Conservation (phyloP, 2,113 vertebrate genomes). For the Megaceryle torquata region DNA sequence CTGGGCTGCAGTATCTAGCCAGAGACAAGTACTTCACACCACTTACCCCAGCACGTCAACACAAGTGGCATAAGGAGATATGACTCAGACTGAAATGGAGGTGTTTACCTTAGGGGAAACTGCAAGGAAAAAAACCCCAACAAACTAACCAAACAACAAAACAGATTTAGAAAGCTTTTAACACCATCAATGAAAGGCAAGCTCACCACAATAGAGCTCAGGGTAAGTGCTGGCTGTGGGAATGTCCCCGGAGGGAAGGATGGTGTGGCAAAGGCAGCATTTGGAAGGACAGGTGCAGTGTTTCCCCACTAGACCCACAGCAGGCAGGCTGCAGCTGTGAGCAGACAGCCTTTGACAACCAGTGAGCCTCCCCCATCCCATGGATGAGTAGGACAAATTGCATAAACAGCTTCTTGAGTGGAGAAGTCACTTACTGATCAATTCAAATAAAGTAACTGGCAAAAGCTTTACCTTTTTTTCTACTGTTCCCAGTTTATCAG, state of each 20-base stretch:
- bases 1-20: background rate
- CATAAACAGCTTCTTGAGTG: background rate
- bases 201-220: constrained; percentile 26
- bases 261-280: background rate
- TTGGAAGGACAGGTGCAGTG: background rate
- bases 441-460: background rate
- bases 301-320: background rate
- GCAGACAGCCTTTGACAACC: background rate
- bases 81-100: constrained; percentile 40
- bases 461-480: background rate
- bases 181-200: constrained; percentile 8
- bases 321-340: background rate
- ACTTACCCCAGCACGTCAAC: background rate
- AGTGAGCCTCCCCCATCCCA: rapidly evolving
- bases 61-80: background rate
- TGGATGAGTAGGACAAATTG: background rate
- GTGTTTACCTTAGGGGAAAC: constrained; percentile 32
- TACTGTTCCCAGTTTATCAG: background rate
- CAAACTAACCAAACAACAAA: background rate
- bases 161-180: constrained; percentile 41
- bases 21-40: background rate
- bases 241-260: background rate
- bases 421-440: background rate
- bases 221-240: background rate
- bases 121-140: background rate